Percentiles rank a stretch among this genome's conserved stretches.
These are phyloP conservation scores for Actinernus sp. DNA, from an alignment of 92 coral and sea anemone species.

Conservation along the genomic window DNA sequence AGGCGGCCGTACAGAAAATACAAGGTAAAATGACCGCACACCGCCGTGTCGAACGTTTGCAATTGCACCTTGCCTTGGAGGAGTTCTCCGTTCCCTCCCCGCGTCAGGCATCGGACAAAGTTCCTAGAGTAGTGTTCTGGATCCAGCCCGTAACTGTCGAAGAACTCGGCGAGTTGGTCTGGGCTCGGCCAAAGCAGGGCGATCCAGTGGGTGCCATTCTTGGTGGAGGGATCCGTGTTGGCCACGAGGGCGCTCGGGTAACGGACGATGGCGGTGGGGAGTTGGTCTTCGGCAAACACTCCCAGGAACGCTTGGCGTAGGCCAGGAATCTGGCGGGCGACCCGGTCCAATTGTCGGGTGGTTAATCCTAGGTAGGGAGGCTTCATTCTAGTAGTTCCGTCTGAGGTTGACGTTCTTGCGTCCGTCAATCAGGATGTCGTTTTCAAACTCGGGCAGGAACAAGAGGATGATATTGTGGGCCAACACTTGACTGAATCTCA, in stretches of 20 bases:
- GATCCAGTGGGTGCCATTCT: constrained; percentile 53
- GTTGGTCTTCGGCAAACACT: constrained; percentile 36
- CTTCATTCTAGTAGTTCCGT: not conserved
- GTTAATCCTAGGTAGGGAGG: no score
- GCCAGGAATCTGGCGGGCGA: no score
- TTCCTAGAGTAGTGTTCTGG: constrained; percentile 30
- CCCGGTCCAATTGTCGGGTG: no score
- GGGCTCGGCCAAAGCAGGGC: constrained; percentile 45
- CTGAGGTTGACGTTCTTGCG: not conserved
- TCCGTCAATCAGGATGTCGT: not conserved
- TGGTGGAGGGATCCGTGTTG: constrained; percentile 31
- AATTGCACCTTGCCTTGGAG: no score
- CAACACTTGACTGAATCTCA: not conserved
- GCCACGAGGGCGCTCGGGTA: constrained; percentile 51
- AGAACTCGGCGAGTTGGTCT: constrained; percentile 55
- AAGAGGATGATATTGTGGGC: not conserved
- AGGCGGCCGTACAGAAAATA: no score
- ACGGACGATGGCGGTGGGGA: constrained; percentile 14
- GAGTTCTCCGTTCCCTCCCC: no score
- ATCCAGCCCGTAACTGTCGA: constrained; percentile 46
- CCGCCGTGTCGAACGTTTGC: no score
- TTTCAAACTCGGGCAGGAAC: not conserved
- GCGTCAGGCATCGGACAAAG: no score
- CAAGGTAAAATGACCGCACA: no score
- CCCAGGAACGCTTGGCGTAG: no score